Percentiles rank a stretch among this genome's conserved stretches.
Evolutionary conservation across 2,888 invertebrate genomes (phyloP).

Genomic region (Sturmia bella): DNA sequence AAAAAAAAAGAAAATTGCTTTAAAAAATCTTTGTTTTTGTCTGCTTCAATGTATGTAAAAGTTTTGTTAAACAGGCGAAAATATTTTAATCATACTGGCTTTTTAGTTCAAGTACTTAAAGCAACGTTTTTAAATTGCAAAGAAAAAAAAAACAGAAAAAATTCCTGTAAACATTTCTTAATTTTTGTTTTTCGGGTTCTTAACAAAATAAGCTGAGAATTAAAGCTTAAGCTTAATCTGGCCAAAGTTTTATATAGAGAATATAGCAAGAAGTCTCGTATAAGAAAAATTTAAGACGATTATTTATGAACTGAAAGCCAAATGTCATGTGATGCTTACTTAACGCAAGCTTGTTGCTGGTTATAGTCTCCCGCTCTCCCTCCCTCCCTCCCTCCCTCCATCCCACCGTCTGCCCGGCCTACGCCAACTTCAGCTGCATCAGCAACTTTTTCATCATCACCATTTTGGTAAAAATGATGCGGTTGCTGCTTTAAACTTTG

Average conservation of each 20-base stretch:
- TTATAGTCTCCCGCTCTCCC: conserved; percentile 54
- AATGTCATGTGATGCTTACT: conserved; percentile 72
- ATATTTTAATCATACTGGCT: conserved; percentile 43
- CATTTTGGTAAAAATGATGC: conserved; percentile 19
- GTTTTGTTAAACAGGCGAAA: conserved; percentile 66
- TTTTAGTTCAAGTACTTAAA: conserved; percentile 53
- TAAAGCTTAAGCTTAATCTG: conserved; percentile 70
- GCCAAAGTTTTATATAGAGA: conserved; percentile 9
- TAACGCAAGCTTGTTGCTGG: conserved; percentile 70
- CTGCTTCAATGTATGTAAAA: conserved; percentile 54
- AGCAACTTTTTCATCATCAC: background rate
- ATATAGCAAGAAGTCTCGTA: conserved; percentile 17
- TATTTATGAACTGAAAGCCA: conserved; percentile 73
- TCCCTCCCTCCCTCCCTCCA: background rate
- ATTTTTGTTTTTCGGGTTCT: conserved; percentile 12
- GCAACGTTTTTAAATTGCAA: conserved; percentile 19
- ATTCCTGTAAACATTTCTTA: conserved; percentile 57
- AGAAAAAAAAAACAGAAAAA: conserved; percentile 20
- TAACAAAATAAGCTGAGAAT: conserved; percentile 45
- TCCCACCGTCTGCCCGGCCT: background rate
- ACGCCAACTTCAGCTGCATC: background rate
- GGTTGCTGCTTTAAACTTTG: conserved; percentile 32
- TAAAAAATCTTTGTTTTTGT: conserved; percentile 20
- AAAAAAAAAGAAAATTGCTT: conserved; percentile 7
- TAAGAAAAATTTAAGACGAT: conserved; percentile 70